phyloP scores from a whole-genome alignment of 2,797 vertebrate species.

The Brachymystax lenok region DNA sequence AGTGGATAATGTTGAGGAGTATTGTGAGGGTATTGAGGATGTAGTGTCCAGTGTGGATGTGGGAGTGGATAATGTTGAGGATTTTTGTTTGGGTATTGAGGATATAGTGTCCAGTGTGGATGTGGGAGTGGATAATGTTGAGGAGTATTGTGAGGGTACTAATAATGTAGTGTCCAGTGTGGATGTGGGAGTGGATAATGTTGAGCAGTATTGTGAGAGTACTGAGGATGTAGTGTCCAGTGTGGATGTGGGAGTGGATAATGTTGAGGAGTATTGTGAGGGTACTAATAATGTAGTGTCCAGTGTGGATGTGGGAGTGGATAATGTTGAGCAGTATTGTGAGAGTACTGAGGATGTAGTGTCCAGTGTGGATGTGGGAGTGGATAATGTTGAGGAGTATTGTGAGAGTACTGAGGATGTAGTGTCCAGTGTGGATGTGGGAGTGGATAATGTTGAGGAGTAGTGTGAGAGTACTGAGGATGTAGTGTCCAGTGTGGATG shows the following conservation, averaged over 20 bases:
- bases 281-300: too few relatives aligned
- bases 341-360: too few relatives aligned
- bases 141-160: too few relatives aligned
- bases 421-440: background rate
- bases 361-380: too few relatives aligned
- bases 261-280: background rate
- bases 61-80: background rate
- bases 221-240: constrained; percentile 34
- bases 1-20: background rate
- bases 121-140: too few relatives aligned
- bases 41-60: too few relatives aligned
- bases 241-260: background rate
- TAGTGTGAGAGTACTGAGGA: constrained; percentile 11
- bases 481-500: constrained; percentile 30
- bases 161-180: too few relatives aligned
- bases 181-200: constrained; percentile 8
- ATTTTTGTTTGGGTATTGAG: too few relatives aligned
- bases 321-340: background rate
- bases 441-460: constrained; percentile 7
- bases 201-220: background rate
- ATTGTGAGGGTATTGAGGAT: too few relatives aligned
- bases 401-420: too few relatives aligned
- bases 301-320: background rate
- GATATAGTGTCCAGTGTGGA: too few relatives aligned
- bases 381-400: too few relatives aligned